Conservation (phyloP, 2,888 invertebrate species). For the Drosophila neotestacea region DNA sequence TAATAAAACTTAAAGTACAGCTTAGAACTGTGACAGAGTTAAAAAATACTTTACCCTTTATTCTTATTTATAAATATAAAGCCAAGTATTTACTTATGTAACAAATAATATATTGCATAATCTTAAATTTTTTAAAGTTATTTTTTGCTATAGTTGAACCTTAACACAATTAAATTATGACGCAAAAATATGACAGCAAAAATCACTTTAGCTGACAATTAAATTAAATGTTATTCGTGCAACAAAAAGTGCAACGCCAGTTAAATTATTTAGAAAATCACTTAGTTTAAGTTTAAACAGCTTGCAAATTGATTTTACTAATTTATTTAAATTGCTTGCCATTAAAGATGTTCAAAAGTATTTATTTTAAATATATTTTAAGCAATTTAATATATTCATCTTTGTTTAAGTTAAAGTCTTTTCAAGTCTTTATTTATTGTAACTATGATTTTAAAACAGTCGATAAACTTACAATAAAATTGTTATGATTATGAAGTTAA, state of each 20-base stretch:
- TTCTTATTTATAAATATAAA: neutral
- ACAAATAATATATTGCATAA: neutral
- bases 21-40: neutral
- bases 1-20: neutral
- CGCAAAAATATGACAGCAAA: slow-evolving; percentile 15
- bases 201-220: slow-evolving; percentile 13
- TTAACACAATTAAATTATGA: slow-evolving; percentile 7
- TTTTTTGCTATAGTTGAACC: neutral
- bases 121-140: neutral
- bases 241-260: slow-evolving; percentile 8
- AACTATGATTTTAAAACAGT: too few relatives aligned
- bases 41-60: neutral
- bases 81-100: too few relatives aligned
- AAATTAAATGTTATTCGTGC: slow-evolving; percentile 6
- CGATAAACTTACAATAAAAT: too few relatives aligned
- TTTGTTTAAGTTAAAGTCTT: neutral
- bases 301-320: neutral
- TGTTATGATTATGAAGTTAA: too few relatives aligned
- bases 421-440: too few relatives aligned
- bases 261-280: slow-evolving; percentile 1
- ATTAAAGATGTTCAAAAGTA: neutral
- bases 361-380: neutral
- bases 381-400: neutral
- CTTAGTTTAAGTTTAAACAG: neutral
- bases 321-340: neutral